Conservation (phyloP, 92 coral and sea anemone genomes). For the Anthopleura xanthogrammica region DNA sequence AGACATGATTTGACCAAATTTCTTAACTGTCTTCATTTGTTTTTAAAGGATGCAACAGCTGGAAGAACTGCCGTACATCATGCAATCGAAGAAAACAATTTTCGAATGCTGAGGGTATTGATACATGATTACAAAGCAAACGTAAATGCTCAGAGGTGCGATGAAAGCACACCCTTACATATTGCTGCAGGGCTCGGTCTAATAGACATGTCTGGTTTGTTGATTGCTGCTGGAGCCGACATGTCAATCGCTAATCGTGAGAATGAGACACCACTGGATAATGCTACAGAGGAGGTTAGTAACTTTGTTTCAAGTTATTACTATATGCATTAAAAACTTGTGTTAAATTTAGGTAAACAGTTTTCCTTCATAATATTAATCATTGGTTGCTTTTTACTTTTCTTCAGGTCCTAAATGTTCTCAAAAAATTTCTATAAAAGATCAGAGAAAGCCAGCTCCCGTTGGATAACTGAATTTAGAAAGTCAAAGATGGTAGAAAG, state of each 20-base stretch:
- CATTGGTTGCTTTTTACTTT: not conserved
- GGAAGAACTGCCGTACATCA: constrained; percentile 92
- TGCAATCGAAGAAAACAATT: constrained; percentile 79
- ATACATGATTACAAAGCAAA: constrained; percentile 74
- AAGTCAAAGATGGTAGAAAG: not conserved
- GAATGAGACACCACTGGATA: constrained; percentile 66
- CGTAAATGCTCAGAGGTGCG: constrained; percentile 66
- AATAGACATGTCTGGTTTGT: constrained; percentile 59
- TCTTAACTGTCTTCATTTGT: not conserved
- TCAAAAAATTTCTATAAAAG: not conserved
- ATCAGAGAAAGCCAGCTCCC: not conserved
- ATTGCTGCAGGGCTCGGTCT: constrained; percentile 92
- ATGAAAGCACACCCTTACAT: constrained; percentile 86
- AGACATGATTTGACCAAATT: not conserved
- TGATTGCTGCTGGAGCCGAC: constrained; percentile 89
- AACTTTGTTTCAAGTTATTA: not conserved
- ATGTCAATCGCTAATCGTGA: constrained; percentile 58
- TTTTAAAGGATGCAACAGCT: constrained; percentile 78
- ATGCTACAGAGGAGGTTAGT: constrained; percentile 60
- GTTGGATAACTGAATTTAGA: not conserved
- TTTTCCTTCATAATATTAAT: not conserved
- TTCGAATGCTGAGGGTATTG: constrained; percentile 65
- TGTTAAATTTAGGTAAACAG: not conserved
- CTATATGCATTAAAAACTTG: not conserved
- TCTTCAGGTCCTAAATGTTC: not conserved